Conservation (phyloP, 2,888 invertebrate species). For the Drosophila mercatorum region DNA sequence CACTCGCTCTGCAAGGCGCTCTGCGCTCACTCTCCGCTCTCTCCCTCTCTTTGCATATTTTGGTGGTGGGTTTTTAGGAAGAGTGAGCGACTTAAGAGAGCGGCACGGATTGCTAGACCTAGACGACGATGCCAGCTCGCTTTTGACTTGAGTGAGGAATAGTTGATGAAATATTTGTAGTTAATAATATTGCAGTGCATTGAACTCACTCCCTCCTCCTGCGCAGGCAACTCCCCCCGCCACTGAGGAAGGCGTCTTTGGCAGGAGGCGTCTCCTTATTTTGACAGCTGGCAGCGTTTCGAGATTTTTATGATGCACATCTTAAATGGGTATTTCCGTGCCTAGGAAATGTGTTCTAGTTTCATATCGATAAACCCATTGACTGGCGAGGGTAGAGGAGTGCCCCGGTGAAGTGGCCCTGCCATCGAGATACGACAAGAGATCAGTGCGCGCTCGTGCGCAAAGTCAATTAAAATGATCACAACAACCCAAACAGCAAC, state of each 20-base stretch:
- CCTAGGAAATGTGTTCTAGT: slow-evolving; percentile 32
- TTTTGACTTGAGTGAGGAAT: slow-evolving; percentile 33
- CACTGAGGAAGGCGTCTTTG: slow-evolving; percentile 20
- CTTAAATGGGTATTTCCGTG: slow-evolving; percentile 62
- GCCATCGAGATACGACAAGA: slow-evolving; percentile 45
- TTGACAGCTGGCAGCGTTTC: slow-evolving; percentile 63
- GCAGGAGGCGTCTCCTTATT: slow-evolving; percentile 66
- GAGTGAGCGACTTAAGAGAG: slow-evolving; percentile 13
- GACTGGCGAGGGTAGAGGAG: slow-evolving; percentile 26
- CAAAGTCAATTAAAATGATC: slow-evolving; percentile 80
- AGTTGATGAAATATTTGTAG: slow-evolving; percentile 23
- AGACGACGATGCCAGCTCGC: slow-evolving; percentile 26
- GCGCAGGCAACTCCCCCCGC: neutral
- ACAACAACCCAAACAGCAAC: slow-evolving; percentile 70
- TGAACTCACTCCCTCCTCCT: slow-evolving; percentile 47
- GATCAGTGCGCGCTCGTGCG: slow-evolving; percentile 69
- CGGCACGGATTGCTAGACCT: slow-evolving; percentile 15
- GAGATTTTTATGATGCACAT: slow-evolving; percentile 50
- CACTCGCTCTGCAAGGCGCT: slow-evolving; percentile 12
- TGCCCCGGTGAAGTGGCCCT: slow-evolving; percentile 38
- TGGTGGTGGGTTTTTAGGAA: slow-evolving; percentile 47
- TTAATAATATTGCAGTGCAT: slow-evolving; percentile 51
- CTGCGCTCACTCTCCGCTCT: slow-evolving; percentile 17
- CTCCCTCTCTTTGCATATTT: neutral
- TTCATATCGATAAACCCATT: slow-evolving; percentile 35